phyloP scores from a whole-genome alignment of 2,797 vertebrate genomes.

The Adelosebastes latens region DNA sequence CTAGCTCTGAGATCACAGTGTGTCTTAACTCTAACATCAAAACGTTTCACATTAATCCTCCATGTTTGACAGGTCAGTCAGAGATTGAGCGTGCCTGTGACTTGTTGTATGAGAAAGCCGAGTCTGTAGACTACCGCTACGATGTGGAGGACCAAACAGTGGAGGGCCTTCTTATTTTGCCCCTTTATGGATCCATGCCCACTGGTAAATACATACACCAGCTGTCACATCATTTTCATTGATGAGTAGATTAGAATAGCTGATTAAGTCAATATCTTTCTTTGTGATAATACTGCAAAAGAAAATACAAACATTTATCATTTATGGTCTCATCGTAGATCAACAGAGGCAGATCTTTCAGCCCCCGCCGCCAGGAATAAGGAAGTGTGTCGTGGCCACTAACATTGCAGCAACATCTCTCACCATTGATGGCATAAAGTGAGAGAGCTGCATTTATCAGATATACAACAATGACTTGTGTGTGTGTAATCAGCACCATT shows the following conservation, averaged over 20 bases:
- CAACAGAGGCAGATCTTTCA: constrained; percentile 97
- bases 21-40: not conserved
- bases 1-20: not conserved
- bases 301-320: not conserved
- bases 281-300: not conserved
- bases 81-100: constrained; percentile 97
- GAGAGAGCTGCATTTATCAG: constrained; percentile 38
- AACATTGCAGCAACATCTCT: constrained; percentile 98
- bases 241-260: not conserved
- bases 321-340: constrained; percentile 78
- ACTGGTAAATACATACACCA: constrained; percentile 84
- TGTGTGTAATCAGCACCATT: not conserved
- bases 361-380: constrained; percentile 89
- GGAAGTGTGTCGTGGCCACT: constrained; percentile 96
- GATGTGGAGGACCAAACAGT: constrained; percentile 90
- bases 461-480: not conserved
- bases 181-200: constrained; percentile 96
- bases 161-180: constrained; percentile 95
- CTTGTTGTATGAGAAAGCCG: constrained; percentile 91
- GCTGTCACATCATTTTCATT: not conserved
- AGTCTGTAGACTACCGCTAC: constrained; percentile 91
- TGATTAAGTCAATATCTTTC: not conserved
- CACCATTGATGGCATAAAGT: constrained; percentile 97
- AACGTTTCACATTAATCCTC: not conserved
- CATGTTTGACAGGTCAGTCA: constrained; percentile 86